A percentile compares a stretch with the other conserved stretches of the same genome.
Evolutionary conservation across 2,888 invertebrate species (phyloP).

Genomic region (Tachina fera): DNA sequence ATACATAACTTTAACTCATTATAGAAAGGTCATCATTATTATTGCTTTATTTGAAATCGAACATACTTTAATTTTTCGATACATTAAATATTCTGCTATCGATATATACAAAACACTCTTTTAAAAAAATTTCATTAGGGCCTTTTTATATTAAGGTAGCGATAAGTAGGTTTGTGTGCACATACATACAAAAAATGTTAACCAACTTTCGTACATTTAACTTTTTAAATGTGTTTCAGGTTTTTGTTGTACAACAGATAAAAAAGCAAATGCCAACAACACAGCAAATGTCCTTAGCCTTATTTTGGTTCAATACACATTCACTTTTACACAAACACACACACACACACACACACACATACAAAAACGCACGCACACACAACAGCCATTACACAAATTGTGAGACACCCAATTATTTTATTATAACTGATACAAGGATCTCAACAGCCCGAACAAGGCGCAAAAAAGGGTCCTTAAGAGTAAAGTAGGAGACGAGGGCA

Average conservation of each 20-base stretch:
- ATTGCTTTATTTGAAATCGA: too few relatives aligned
- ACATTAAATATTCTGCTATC: too few relatives aligned
- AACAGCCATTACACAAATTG: slow-evolving; percentile 32
- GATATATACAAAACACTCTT: too few relatives aligned
- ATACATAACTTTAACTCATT: neutral
- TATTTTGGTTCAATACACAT: slow-evolving; percentile 67
- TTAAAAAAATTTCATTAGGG: too few relatives aligned
- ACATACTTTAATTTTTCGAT: too few relatives aligned
- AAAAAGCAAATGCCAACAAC: slow-evolving; percentile 24
- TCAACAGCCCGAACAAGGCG: neutral
- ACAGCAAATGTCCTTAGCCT: slow-evolving; percentile 70
- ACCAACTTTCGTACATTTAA: slow-evolving; percentile 26
- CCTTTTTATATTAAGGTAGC: too few relatives aligned
- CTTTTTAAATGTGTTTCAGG: slow-evolving; percentile 27
- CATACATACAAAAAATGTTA: neutral
- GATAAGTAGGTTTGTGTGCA: too few relatives aligned
- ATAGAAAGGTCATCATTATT: too few relatives aligned
- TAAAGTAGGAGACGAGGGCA: neutral
- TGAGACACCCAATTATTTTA: slow-evolving; percentile 67
- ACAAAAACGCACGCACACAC: neutral
- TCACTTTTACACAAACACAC: slow-evolving; percentile 13
- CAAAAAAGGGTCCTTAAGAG: neutral
- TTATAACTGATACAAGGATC: slow-evolving; percentile 35
- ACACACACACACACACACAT: slow-evolving; percentile 17
- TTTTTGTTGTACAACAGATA: slow-evolving; percentile 11